Evolutionary conservation across 2,113 vertebrate species (phyloP).

Genomic region (Zapus hudsonius): DNA sequence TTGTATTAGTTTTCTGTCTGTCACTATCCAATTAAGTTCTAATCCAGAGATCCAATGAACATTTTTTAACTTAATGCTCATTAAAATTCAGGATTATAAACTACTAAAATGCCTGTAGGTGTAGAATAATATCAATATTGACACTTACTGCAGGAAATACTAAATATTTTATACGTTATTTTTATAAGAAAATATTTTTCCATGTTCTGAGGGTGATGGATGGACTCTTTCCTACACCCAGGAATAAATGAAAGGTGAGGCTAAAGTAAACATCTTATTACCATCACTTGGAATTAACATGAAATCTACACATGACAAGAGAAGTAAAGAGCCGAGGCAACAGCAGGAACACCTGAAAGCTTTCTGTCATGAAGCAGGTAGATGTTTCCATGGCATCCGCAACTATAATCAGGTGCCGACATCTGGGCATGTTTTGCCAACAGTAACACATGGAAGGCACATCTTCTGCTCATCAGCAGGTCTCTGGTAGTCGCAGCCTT

Average conservation of each 20-base stretch:
- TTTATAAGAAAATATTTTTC: background rate
- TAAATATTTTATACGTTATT: background rate
- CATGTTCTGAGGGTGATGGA: background rate
- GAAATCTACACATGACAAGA: background rate
- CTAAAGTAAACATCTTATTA: background rate
- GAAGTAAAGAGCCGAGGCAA: background rate
- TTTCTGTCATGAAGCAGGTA: conserved; percentile 19
- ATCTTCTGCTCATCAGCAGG: background rate
- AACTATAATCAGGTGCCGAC: background rate
- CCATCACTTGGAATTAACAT: background rate
- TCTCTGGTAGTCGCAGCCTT: background rate
- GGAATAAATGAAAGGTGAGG: background rate
- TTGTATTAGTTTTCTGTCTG: background rate
- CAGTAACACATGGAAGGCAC: no score
- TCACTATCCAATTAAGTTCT: background rate
- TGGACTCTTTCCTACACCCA: background rate
- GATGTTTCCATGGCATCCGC: background rate
- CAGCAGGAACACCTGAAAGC: background rate
- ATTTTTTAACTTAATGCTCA: background rate
- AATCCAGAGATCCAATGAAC: background rate
- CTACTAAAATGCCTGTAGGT: background rate
- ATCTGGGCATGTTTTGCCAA: background rate
- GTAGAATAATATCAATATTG: background rate
- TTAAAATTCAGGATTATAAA: conserved; percentile 21
- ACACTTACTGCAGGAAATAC: background rate